These are phyloP conservation scores for Ciconia stormi DNA, from an alignment of 2,113 vertebrate species.

Conservation along the genomic window DNA sequence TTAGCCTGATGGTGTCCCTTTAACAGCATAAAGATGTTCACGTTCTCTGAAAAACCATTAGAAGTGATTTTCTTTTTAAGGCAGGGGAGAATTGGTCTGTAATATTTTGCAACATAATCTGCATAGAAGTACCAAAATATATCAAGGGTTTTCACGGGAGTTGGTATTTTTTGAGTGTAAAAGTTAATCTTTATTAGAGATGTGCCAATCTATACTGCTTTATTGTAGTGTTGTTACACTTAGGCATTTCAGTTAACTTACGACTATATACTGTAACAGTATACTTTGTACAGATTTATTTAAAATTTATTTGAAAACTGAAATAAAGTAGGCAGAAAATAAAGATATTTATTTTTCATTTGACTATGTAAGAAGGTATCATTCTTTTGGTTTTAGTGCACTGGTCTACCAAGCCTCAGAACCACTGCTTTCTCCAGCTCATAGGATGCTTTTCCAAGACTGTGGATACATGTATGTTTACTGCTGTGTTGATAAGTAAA, in stretches of 20 bases:
- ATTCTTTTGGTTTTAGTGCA: slow-evolving; percentile 79
- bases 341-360: slow-evolving; percentile 85
- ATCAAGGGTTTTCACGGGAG: slow-evolving; percentile 58
- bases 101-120: slow-evolving; percentile 67
- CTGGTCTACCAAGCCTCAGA: slow-evolving; percentile 66
- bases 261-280: slow-evolving; percentile 83
- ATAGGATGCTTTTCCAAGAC: slow-evolving; percentile 59
- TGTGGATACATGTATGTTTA: slow-evolving; percentile 59
- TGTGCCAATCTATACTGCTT: slow-evolving; percentile 83
- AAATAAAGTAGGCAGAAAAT: slow-evolving; percentile 84
- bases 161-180: slow-evolving; percentile 74
- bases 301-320: slow-evolving; percentile 82
- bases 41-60: slow-evolving; percentile 57
- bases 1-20: slow-evolving; percentile 59
- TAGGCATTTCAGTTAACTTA: slow-evolving; percentile 79
- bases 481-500: slow-evolving; percentile 59
- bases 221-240: slow-evolving; percentile 81
- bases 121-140: slow-evolving; percentile 74
- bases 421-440: slow-evolving; percentile 66
- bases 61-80: slow-evolving; percentile 58
- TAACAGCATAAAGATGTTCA: slow-evolving; percentile 63
- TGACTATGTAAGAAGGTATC: slow-evolving; percentile 80
- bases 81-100: slow-evolving; percentile 62
- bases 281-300: slow-evolving; percentile 85
- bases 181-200: slow-evolving; percentile 83